These are phyloP conservation scores for Lagocephalus sceleratus DNA, from an alignment of 2,797 vertebrate genomes.

Conservation along the genomic window DNA sequence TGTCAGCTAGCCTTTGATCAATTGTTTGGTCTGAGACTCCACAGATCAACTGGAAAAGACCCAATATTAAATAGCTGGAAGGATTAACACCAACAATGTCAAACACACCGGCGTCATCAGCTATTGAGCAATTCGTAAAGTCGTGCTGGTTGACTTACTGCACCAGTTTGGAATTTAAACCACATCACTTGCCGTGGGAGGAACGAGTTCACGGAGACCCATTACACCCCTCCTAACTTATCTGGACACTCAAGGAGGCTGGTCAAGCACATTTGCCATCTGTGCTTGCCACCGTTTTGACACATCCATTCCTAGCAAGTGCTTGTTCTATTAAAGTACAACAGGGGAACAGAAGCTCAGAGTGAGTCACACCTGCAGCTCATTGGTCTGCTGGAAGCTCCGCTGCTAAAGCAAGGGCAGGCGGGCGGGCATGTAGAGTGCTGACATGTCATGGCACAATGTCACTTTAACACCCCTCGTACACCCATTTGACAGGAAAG, in stretches of 20 bases:
- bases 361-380: slow-evolving; percentile 34
- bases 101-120: too few species aligned
- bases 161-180: too few species aligned
- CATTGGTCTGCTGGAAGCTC: slow-evolving; percentile 15
- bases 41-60: too few species aligned
- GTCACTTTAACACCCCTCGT: slow-evolving; percentile 2
- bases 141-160: too few species aligned
- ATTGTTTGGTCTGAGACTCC: too few species aligned
- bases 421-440: slow-evolving; percentile 5
- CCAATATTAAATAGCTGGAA: too few species aligned
- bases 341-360: slow-evolving; percentile 15
- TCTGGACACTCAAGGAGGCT: slow-evolving; percentile 8
- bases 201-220: too few species aligned
- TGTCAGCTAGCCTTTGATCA: too few species aligned
- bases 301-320: slow-evolving; percentile 7
- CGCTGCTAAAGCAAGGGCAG: neutral
- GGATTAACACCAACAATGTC: too few species aligned
- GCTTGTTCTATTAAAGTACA: slow-evolving; percentile 13
- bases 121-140: too few species aligned
- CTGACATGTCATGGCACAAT: slow-evolving; percentile 16
- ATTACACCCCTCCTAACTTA: too few species aligned
- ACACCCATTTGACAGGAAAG: neutral
- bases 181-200: too few species aligned
- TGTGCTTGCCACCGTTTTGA: slow-evolving; percentile 3
- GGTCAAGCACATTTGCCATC: slow-evolving; percentile 14